Evolutionary conservation across 2,888 invertebrate genomes (phyloP).

Genomic region (Tachystola acroxantha): DNA sequence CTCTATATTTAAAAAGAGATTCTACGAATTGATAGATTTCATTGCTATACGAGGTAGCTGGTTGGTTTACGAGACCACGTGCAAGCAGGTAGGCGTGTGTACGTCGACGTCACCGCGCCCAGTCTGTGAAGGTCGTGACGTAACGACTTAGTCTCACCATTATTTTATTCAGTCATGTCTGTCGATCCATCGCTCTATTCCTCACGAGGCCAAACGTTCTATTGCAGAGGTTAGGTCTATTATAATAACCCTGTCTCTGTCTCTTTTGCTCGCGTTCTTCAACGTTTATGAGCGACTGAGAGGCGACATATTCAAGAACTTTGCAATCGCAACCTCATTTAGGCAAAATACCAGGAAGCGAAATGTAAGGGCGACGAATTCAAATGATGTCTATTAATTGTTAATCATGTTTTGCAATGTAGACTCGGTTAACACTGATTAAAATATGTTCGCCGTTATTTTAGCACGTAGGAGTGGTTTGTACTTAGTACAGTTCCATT

Average conservation of each 20-base stretch:
- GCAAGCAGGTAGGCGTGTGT: constrained; percentile 59
- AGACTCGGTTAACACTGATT: not conserved
- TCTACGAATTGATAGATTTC: no score
- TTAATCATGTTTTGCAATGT: not conserved
- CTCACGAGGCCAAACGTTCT: constrained; percentile 59
- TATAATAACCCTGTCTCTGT: constrained; percentile 34
- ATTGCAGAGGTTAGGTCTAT: constrained; percentile 47
- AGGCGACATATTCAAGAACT: constrained; percentile 12
- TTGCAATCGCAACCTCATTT: constrained; percentile 8
- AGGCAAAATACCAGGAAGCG: constrained; percentile 9
- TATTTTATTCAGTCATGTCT: constrained; percentile 40
- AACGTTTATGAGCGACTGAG: constrained; percentile 27
- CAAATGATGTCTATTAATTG: constrained; percentile 1
- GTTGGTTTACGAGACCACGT: constrained; percentile 46
- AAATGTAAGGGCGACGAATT: constrained; percentile 6
- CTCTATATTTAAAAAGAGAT: no score
- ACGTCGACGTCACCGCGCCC: constrained; percentile 54
- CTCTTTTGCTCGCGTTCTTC: constrained; percentile 43
- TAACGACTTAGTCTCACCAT: constrained; percentile 58
- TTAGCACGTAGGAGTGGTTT: not conserved
- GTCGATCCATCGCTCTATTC: constrained; percentile 59
- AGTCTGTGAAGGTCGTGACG: constrained; percentile 68
- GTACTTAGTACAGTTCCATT: not conserved
- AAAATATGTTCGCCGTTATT: not conserved
- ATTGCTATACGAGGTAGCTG: not conserved